phyloP scores from a whole-genome alignment of 92 coral and sea anemone genomes.

The Pocillopora meandrina region DNA sequence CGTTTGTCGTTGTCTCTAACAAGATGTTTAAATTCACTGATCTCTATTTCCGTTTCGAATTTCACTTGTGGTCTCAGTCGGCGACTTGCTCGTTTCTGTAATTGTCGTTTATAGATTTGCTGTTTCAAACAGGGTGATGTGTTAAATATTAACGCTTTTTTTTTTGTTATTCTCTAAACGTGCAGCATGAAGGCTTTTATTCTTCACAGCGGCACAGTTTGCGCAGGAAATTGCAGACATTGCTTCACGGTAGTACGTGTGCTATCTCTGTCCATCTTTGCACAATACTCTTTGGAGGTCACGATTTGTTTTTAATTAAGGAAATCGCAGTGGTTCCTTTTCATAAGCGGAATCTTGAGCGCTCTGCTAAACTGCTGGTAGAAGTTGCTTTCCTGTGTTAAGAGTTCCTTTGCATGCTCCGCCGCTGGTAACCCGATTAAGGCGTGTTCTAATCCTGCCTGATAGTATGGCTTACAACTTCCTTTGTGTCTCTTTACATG shows the following conservation, averaged over 20 bases:
- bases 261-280: background rate
- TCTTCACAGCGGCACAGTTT: background rate
- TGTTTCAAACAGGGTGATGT: background rate
- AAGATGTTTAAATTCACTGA: too few species aligned
- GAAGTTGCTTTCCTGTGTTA: constrained; percentile 5
- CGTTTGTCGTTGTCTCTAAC: too few species aligned
- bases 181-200: background rate
- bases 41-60: too few species aligned
- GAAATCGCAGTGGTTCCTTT: constrained; percentile 24
- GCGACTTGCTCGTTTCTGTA: background rate
- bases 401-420: background rate
- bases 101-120: background rate
- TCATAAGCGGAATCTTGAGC: background rate
- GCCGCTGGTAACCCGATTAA: background rate
- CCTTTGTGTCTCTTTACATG: background rate
- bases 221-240: background rate
- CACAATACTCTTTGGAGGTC: background rate
- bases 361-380: background rate
- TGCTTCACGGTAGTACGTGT: background rate
- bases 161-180: background rate
- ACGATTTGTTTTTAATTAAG: background rate
- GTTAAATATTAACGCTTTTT: background rate
- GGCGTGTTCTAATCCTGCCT: background rate
- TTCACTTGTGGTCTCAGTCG: too few species aligned
- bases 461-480: background rate